Conservation (phyloP, 2,113 vertebrate genomes). For the Pyxicephalus adspersus region DNA sequence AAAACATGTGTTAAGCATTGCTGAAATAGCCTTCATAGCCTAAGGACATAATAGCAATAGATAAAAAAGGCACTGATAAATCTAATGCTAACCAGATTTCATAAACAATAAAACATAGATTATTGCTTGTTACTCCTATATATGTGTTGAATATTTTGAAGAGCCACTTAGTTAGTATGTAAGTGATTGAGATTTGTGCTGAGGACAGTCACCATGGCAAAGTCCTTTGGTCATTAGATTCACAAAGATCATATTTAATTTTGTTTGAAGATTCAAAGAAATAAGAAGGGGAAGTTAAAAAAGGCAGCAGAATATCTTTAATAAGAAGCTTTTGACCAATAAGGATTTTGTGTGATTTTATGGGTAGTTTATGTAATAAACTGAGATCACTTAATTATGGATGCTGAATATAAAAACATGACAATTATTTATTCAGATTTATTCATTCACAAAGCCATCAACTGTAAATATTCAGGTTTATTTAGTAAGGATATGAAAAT, state of each 20-base stretch:
- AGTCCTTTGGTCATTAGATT: not conserved
- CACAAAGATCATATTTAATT: constrained; percentile 13
- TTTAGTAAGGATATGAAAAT: too few relatives aligned
- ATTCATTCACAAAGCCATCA: not conserved
- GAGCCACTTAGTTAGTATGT: constrained; percentile 4
- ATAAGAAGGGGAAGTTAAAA: not conserved
- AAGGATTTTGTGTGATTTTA: not conserved
- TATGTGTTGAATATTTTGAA: not conserved
- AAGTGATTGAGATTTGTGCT: constrained; percentile 8
- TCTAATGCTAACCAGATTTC: not conserved
- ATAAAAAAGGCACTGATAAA: too few relatives aligned
- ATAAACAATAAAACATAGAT: not conserved
- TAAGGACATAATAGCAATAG: too few relatives aligned
- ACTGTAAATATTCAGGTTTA: not conserved
- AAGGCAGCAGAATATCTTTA: not conserved
- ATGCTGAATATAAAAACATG: not conserved
- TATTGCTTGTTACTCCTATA: not conserved
- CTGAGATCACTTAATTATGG: not conserved
- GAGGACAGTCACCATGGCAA: constrained; percentile 23
- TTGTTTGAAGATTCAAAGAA: not conserved
- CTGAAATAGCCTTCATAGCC: too few relatives aligned
- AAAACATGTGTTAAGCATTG: too few relatives aligned
- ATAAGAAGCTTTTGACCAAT: not conserved
- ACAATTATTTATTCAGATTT: not conserved
- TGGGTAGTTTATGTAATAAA: not conserved